Percentiles rank a stretch among this genome's conserved stretches.
Conservation (phyloP, 2,797 vertebrate species). For the Arremon aurantiirostris region DNA sequence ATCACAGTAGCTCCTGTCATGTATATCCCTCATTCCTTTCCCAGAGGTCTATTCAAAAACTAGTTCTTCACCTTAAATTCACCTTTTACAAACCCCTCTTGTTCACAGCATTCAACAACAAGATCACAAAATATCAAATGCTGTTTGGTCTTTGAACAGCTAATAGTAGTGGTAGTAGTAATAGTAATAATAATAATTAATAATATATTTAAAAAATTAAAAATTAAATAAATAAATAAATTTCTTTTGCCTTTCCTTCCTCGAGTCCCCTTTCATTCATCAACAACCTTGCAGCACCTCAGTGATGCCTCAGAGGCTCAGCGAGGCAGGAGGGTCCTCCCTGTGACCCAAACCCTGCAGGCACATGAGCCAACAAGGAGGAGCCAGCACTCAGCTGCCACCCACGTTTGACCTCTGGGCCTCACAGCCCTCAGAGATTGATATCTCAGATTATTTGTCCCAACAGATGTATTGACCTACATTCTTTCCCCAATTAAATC, state of each 20-base stretch:
- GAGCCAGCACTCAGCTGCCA: background rate
- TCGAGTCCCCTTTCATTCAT: background rate
- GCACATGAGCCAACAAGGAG: background rate
- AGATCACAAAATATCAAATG: background rate
- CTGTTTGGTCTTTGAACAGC: background rate
- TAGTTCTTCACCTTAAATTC: background rate
- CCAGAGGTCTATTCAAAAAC: background rate
- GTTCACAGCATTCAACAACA: background rate
- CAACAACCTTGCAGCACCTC: background rate
- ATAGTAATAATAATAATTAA: too few species aligned
- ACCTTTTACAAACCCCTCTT: background rate
- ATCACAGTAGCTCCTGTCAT: background rate
- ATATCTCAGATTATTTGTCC: background rate
- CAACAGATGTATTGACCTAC: background rate
- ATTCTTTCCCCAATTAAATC: background rate
- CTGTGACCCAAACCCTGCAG: fast-evolving
- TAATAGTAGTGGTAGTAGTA: too few species aligned
- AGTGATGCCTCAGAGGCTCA: background rate
- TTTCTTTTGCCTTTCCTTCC: background rate
- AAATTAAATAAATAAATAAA: background rate
- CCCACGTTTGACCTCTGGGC: background rate
- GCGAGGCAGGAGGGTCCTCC: background rate
- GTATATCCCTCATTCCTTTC: background rate
- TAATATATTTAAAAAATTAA: too few species aligned
- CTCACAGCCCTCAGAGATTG: background rate